Evolutionary conservation across 2,113 vertebrate genomes (phyloP).

Genomic region (Anhinga rufa): DNA sequence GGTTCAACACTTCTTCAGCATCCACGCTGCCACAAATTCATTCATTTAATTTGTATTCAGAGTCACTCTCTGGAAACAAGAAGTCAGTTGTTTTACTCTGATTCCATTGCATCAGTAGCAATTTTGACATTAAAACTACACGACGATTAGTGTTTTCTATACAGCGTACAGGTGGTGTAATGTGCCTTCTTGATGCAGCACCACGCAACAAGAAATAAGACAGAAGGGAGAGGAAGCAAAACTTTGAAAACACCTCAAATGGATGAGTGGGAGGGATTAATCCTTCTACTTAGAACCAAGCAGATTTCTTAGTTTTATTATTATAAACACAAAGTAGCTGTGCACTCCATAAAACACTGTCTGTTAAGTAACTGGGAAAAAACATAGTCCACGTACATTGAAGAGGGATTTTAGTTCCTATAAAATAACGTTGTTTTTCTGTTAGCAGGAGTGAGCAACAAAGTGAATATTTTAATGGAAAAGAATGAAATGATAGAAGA

Average conservation of each 20-base stretch:
- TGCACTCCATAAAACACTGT: neutral
- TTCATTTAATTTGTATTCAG: neutral
- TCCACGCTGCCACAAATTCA: neutral
- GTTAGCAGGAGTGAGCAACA: neutral
- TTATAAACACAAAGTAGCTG: neutral
- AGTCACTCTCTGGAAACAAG: neutral
- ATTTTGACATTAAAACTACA: neutral
- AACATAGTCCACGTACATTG: neutral
- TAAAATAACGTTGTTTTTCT: neutral
- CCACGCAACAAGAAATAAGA: neutral
- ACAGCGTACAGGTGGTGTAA: neutral
- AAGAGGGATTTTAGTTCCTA: neutral
- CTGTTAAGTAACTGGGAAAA: neutral
- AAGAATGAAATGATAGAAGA: neutral
- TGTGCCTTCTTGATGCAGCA: neutral
- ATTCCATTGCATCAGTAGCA: neutral
- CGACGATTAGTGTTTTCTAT: neutral
- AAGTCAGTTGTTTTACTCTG: neutral
- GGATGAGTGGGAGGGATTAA: neutral
- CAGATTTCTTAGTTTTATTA: neutral
- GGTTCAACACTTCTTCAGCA: neutral
- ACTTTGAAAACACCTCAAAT: neutral
- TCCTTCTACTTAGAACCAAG: neutral
- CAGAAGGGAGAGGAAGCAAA: neutral
- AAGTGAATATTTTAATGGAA: neutral